Base-by-base conservation (phyloP, 2,797 vertebrate species). In the Anableps anableps region DNA sequence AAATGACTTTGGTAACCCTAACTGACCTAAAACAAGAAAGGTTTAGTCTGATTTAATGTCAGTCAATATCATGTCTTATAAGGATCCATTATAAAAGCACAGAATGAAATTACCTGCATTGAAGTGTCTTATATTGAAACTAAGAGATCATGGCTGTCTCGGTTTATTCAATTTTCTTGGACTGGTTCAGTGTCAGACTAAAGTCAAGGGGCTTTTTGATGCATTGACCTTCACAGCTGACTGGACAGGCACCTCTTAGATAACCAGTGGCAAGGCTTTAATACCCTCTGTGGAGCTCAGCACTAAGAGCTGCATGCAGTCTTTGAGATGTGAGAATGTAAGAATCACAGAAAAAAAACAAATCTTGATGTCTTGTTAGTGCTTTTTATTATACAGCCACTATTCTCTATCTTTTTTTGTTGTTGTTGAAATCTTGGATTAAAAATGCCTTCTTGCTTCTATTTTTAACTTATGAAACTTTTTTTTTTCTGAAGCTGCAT, bases 191-290 rank as follows among this genome's bases (percentile, higher is more conserved):
- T 75, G 78, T 83, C 79, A 58, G 79, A 34, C 53, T 80, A 23
- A 83, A 85, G 87, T 87, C 83, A 88, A 80, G 79, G 68, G 73
- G 73, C 82, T 82, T 80, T 84, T 82, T 72, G 72, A 21, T 48
- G 84, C 43, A 1, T 45, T 79, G 88, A 90, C 90, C 89, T 90
- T 92, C 85, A 86, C 31, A 51, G 84, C 70, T 83, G 84, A 80
- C 76, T 71, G 88, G 74, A 82, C 82, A 81, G 74, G 53, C 78
- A 79, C 78, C 81, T 81, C 79, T 88, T 73, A 83, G 85, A 88
- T 82, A 90, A 88, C 75, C 75, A 73, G 4, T 9, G 55, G 75
- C 64, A 74, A 58, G 77, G 77, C 84, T 85, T 80, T 80, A 80
- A 79, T 66, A n/a, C 85, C 79, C 82, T 85, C 78, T 11, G 45